Evolutionary conservation across 2,888 invertebrate genomes (phyloP), one percentile per base, ranked within the genome.

Genomic region (Chydorus sphaericus): DNA sequence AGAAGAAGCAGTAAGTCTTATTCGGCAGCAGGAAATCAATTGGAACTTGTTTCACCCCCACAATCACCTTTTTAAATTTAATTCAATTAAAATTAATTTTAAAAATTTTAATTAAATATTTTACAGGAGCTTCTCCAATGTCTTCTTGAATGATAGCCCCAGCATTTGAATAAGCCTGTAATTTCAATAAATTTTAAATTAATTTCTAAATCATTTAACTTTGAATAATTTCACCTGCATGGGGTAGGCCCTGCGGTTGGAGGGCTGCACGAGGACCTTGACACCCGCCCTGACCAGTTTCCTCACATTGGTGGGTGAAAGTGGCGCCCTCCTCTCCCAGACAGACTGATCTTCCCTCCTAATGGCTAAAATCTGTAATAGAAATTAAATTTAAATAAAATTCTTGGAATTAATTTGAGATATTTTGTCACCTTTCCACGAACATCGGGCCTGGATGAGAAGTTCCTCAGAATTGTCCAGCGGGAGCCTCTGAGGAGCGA

Each of bases 1-100:
- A 97, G 71, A 99, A 99, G 71, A 98, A 88, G 65, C 93, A 94
- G 68, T 97, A 99, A 0, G 98, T 97, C 72, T 94, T 96, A 66
- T 94, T 85, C 0, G 96, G 92, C 59, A 96, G 83, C 10, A 99
- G 76, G 38, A 86, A 80, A 66, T 94, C 93, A 8, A 91, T 80
- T 0, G 96, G 96, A 0, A 86, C 85, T 70, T 91, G 89, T 66
- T 99, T 99, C 4, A 99, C 98, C 0, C 98, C 97, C 66, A 98
- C 91, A 63, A 99, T 93, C 0, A 98, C n/a, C n/a, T n/a, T n/a
- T n/a, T n/a, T n/a, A n/a, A n/a, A n/a, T n/a, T n/a, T n/a, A n/a
- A n/a, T n/a, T n/a, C n/a, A n/a, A n/a, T n/a, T n/a, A n/a, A n/a
- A n/a, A n/a, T n/a, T n/a, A n/a, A n/a, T n/a, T n/a, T n/a, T n/a